Evolutionary conservation across 2,888 invertebrate species (phyloP).

Genomic region (Uropetala carovei): DNA sequence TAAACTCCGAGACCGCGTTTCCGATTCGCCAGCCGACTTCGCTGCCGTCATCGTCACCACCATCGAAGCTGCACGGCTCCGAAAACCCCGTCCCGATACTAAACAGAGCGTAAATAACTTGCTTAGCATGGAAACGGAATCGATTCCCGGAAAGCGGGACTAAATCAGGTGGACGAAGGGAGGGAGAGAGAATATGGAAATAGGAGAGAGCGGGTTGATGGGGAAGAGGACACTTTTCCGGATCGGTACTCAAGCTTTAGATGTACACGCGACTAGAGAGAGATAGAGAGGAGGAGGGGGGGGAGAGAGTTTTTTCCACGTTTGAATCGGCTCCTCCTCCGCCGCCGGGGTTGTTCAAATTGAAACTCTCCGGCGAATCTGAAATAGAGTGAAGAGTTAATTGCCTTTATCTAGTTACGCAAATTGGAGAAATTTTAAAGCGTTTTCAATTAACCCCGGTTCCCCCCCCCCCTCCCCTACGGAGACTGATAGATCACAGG

Average conservation of each 20-base stretch:
- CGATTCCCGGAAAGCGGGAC: conserved; percentile 36
- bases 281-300: too few species aligned
- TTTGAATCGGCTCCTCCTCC: not conserved
- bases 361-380: conserved; percentile 22
- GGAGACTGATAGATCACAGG: not conserved
- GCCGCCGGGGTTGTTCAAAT: conserved; percentile 41
- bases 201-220: not conserved
- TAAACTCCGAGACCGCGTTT: not conserved
- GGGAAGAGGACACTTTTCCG: conserved; percentile 23
- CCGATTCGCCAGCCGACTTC: not conserved
- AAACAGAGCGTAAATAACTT: conserved; percentile 60
- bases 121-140: conserved; percentile 29
- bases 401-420: not conserved
- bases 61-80: not conserved
- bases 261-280: not conserved
- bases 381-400: conserved; percentile 25
- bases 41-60: not conserved
- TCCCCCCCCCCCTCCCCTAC: too few species aligned
- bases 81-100: not conserved
- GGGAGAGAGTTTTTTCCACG: too few species aligned
- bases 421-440: not conserved
- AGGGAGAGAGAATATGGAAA: not conserved
- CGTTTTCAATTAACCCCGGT: conserved; percentile 11
- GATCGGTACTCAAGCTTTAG: conserved; percentile 29
- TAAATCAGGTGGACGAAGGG: not conserved